phyloP scores from a whole-genome alignment of 2,797 vertebrate genomes.

The Tapera naevia region DNA sequence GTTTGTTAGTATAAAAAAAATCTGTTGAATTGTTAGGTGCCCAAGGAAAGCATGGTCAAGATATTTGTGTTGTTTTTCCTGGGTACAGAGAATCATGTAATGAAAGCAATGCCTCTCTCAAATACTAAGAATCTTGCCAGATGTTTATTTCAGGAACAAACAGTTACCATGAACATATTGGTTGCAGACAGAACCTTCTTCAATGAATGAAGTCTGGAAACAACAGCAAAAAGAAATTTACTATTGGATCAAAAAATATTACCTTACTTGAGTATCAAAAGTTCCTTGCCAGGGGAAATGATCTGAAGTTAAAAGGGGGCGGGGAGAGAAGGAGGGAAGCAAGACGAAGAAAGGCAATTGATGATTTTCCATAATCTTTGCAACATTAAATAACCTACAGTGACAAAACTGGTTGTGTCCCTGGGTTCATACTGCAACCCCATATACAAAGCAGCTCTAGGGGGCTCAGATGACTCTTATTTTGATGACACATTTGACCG shows the following conservation, averaged over 20 bases:
- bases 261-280: conserved; percentile 20
- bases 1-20: neutral
- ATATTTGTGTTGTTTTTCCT: neutral
- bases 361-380: neutral
- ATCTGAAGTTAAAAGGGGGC: neutral
- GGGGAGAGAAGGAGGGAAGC: too few relatives aligned
- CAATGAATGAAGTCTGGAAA: conserved; percentile 40
- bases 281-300: conserved; percentile 7
- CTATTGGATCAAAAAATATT: conserved; percentile 8
- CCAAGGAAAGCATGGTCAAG: neutral
- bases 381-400: neutral
- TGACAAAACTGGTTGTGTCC: neutral
- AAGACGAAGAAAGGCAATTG: neutral
- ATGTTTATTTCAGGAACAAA: conserved; percentile 59
- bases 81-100: conserved; percentile 33
- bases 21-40: neutral
- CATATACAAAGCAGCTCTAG: neutral
- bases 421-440: neutral
- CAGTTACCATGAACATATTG: conserved; percentile 46
- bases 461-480: neutral
- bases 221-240: conserved; percentile 26
- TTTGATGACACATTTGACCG: neutral
- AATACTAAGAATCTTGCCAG: conserved; percentile 26
- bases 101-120: conserved; percentile 46
- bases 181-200: conserved; percentile 42